These are phyloP conservation scores for Cnemophilus loriae DNA, from an alignment of 2,113 vertebrate genomes.

Conservation along the genomic window DNA sequence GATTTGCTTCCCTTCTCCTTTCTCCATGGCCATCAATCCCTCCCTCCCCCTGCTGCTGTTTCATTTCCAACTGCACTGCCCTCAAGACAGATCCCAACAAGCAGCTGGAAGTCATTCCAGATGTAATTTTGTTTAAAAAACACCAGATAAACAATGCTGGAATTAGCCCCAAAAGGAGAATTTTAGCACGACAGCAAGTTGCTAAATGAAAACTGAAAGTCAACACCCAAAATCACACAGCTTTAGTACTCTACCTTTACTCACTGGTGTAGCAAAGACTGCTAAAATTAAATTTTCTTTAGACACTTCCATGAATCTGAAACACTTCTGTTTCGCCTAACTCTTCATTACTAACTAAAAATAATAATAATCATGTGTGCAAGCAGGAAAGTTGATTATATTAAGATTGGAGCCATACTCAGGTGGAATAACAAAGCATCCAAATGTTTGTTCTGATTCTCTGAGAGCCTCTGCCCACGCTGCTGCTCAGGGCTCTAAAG, in stretches of 20 bases:
- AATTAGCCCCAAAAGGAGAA: background rate
- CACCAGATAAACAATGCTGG: background rate
- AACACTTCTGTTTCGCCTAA: background rate
- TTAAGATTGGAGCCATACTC: background rate
- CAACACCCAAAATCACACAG: background rate
- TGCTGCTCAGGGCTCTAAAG: background rate
- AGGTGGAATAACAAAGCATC: background rate
- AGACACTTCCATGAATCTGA: background rate
- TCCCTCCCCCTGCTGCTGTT: background rate
- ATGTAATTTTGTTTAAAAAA: background rate
- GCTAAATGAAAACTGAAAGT: background rate
- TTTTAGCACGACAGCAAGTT: background rate
- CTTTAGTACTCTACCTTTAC: background rate
- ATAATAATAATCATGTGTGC: too few relatives aligned
- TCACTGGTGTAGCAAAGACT: background rate
- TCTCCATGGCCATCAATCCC: rapidly evolving
- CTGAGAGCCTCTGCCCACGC: background rate
- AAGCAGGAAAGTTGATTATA: background rate
- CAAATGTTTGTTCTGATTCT: background rate
- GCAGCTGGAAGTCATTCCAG: background rate
- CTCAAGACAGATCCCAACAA: background rate
- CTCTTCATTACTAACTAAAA: background rate
- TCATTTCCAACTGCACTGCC: background rate
- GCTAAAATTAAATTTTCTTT: background rate
- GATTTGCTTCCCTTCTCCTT: background rate